These are phyloP conservation scores for Drosophila flavopinicola DNA, from an alignment of 2,888 invertebrate genomes.

Conservation along the genomic window DNA sequence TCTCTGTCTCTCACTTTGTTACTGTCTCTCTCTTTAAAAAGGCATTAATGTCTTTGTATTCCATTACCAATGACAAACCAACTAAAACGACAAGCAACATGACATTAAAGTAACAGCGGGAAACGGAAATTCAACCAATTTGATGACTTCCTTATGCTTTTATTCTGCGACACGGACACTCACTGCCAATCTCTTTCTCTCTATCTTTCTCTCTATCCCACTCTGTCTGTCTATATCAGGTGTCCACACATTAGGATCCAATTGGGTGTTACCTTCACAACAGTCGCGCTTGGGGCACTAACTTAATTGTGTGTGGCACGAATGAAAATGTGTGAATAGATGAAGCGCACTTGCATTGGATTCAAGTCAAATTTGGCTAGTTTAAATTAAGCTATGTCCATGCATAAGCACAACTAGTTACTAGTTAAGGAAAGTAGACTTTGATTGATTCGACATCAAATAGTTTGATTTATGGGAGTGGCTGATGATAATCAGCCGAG, in stretches of 20 bases:
- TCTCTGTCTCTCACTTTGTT: background rate
- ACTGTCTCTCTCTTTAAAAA: background rate
- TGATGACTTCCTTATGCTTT: constrained; percentile 44
- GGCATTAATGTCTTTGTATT: background rate
- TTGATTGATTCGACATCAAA: too few relatives aligned
- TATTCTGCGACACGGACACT: constrained; percentile 24
- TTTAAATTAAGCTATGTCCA: too few relatives aligned
- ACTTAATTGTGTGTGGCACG: constrained; percentile 26
- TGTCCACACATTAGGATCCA: constrained; percentile 4
- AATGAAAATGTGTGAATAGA: constrained; percentile 36
- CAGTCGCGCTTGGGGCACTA: background rate
- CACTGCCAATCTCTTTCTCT: background rate
- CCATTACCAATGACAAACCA: constrained; percentile 8
- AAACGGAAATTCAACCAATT: constrained; percentile 60
- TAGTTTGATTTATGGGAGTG: too few relatives aligned
- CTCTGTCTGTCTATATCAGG: background rate
- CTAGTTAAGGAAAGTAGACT: too few relatives aligned
- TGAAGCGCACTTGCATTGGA: constrained; percentile 23
- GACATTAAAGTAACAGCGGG: constrained; percentile 40
- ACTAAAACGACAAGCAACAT: constrained; percentile 15
- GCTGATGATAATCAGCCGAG: too few relatives aligned
- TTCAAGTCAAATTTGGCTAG: too few relatives aligned
- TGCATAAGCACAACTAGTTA: too few relatives aligned
- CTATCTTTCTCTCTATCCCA: background rate
- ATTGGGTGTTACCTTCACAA: constrained; percentile 4